phyloP scores from a whole-genome alignment of 2,113 vertebrate species.

The Tychaedon coryphoeus region DNA sequence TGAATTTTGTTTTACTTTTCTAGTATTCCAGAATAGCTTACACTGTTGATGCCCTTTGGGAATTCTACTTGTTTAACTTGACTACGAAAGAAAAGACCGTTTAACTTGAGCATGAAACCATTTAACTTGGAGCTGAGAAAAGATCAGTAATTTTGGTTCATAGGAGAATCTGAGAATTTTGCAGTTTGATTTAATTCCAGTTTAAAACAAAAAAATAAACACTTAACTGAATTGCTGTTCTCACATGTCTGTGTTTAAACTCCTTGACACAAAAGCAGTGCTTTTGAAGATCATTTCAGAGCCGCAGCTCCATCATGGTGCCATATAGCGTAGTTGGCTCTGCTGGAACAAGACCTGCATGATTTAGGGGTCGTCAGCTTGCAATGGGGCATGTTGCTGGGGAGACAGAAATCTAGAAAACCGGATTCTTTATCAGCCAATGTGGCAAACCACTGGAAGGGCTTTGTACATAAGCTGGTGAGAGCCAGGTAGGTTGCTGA shows the following conservation, averaged over 20 bases:
- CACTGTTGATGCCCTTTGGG: background rate
- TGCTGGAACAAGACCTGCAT: background rate
- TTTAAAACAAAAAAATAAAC: background rate
- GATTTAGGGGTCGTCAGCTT: background rate
- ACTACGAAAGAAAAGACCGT: background rate
- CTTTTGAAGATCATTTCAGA: background rate
- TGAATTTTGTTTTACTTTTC: background rate
- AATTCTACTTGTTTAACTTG: background rate
- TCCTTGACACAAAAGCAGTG: background rate
- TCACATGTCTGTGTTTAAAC: background rate
- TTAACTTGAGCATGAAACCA: background rate
- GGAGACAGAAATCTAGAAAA: background rate
- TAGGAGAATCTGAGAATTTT: background rate
- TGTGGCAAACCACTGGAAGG: background rate
- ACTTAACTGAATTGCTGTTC: background rate
- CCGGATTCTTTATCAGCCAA: background rate
- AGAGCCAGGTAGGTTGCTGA: background rate
- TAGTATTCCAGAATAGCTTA: background rate
- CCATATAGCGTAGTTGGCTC: fast-evolving
- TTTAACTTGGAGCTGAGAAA: background rate
- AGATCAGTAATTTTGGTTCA: background rate
- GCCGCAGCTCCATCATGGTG: background rate
- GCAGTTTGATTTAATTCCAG: background rate
- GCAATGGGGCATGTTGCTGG: background rate
- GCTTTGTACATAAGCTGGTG: background rate